Evolutionary conservation across 2,888 invertebrate genomes (phyloP).

Genomic region (Drosophila cognata): DNA sequence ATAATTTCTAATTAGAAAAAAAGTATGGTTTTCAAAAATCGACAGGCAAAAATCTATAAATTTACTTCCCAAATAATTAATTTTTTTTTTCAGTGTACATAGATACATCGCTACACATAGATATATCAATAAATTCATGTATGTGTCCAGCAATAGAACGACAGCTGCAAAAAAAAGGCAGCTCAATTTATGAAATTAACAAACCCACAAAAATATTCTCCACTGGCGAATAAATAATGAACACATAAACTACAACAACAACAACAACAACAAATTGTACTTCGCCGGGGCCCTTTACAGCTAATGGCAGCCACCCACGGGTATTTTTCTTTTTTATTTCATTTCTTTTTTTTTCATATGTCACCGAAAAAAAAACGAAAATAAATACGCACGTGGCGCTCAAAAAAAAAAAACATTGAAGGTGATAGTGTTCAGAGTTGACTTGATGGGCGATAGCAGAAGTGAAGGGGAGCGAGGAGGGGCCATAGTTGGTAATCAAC

Average conservation of each 20-base stretch:
- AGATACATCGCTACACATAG: background rate
- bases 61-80: background rate
- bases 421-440: conserved; percentile 51
- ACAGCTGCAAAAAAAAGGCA: conserved; percentile 42
- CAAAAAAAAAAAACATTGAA: conserved; percentile 36
- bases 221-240: conserved; percentile 56
- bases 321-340: conserved; percentile 24
- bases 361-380: conserved; percentile 57
- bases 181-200: conserved; percentile 78
- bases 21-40: background rate
- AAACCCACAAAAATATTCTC: conserved; percentile 47
- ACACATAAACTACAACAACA: conserved; percentile 51
- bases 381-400: conserved; percentile 47
- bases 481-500: conserved; percentile 71
- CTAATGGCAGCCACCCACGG: conserved; percentile 59
- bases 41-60: background rate
- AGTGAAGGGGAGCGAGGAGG: background rate
- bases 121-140: conserved; percentile 1
- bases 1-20: background rate
- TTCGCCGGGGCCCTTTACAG: conserved; percentile 60
- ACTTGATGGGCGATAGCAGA: conserved; percentile 32
- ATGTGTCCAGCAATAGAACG: conserved; percentile 9
- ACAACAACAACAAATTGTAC: conserved; percentile 26
- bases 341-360: conserved; percentile 50
- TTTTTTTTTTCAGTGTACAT: background rate